Percentiles rank a stretch among this genome's conserved stretches.
Conservation (phyloP, 2,888 invertebrate genomes). For the Ennomos quercinarius region DNA sequence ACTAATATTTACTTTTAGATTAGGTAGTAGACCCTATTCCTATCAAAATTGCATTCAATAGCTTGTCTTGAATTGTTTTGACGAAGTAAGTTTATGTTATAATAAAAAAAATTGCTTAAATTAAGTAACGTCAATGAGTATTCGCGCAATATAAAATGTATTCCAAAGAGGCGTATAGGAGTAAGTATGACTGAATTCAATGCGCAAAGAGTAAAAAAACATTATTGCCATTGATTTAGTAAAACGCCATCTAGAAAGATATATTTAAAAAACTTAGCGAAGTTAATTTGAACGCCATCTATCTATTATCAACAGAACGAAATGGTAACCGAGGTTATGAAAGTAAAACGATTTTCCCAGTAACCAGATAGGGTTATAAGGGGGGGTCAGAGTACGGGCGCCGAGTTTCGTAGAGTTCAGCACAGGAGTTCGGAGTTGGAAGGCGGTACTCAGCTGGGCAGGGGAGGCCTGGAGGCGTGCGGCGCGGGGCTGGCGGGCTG, state of each 20-base stretch:
- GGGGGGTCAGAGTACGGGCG: slow-evolving; percentile 79
- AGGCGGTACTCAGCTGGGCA: slow-evolving; percentile 85
- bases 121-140: no score
- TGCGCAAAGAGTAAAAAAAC: no score
- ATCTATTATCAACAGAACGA: slow-evolving; percentile 2
- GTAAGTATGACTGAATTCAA: no score
- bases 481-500: slow-evolving; percentile 78
- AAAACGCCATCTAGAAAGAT: slow-evolving; percentile 17
- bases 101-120: no score
- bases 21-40: no score
- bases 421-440: slow-evolving; percentile 86
- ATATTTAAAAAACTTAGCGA: not conserved
- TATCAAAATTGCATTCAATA: no score
- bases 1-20: no score
- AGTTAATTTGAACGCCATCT: slow-evolving; percentile 22
- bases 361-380: slow-evolving; percentile 63
- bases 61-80: no score
- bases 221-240: no score
- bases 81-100: no score
- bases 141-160: no score
- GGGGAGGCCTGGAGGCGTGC: slow-evolving; percentile 69
- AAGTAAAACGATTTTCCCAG: slow-evolving; percentile 73
- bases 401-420: slow-evolving; percentile 85
- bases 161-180: no score
- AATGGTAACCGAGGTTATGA: slow-evolving; percentile 24